These are phyloP conservation scores for Noctua janthina DNA, from an alignment of 2,888 invertebrate species.

Conservation along the genomic window DNA sequence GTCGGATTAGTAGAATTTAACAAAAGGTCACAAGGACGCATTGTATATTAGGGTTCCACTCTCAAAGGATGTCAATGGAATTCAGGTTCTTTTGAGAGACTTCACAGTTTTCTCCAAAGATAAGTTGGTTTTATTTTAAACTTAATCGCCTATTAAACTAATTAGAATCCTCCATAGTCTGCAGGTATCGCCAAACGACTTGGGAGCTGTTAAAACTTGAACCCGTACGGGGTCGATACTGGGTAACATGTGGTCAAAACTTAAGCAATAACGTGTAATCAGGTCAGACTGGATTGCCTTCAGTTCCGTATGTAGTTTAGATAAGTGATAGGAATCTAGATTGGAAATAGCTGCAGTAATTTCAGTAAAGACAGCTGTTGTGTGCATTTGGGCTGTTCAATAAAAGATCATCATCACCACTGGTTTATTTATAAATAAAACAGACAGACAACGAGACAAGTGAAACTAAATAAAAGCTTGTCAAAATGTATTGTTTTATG, in stretches of 20 bases:
- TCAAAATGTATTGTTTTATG: background rate
- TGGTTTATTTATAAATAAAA: background rate
- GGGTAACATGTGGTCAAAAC: constrained; percentile 57
- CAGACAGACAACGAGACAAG: too few relatives aligned
- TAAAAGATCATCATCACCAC: background rate
- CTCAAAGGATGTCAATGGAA: background rate
- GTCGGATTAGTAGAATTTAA: background rate
- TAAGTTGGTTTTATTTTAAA: background rate
- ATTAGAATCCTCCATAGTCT: background rate
- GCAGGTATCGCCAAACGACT: constrained; percentile 33
- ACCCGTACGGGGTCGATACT: constrained; percentile 33
- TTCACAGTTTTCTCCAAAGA: background rate
- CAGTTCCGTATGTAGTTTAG: constrained; percentile 17
- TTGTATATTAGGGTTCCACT: background rate
- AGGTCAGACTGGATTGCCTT: constrained; percentile 47
- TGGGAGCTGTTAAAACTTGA: constrained; percentile 49
- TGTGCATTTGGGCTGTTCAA: background rate
- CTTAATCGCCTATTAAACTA: constrained; percentile 4
- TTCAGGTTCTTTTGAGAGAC: background rate
- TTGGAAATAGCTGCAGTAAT: constrained; percentile 7
- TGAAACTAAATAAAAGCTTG: too few relatives aligned
- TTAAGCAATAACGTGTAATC: constrained; percentile 62
- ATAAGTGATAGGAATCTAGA: constrained; percentile 23
- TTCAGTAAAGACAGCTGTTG: constrained; percentile 4
- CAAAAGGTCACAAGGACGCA: background rate